Conservation (phyloP, 2,113 vertebrate genomes). For the Bolborhynchus lineola region DNA sequence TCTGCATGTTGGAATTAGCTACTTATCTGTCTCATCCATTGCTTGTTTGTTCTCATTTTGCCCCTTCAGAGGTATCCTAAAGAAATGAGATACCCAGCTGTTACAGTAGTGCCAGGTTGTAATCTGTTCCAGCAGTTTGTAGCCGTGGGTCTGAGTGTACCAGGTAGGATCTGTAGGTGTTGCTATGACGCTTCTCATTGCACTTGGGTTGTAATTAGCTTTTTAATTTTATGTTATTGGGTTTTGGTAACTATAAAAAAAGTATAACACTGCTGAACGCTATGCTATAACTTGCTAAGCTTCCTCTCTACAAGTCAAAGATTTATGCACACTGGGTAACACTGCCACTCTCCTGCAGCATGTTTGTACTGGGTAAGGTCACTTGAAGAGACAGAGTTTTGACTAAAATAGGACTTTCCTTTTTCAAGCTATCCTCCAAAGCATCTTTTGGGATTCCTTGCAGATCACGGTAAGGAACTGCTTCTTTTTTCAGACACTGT, state of each 20-base stretch:
- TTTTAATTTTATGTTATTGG: not conserved
- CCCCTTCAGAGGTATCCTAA: constrained; percentile 16
- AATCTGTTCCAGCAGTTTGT: constrained; percentile 1
- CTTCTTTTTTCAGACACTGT: not conserved
- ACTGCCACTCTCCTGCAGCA: not conserved
- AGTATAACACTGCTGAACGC: not conserved
- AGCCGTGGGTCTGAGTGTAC: not conserved
- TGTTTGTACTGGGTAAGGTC: not conserved
- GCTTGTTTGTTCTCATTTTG: constrained; percentile 38
- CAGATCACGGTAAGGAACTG: not conserved
- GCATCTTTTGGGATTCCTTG: not conserved
- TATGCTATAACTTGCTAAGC: not conserved
- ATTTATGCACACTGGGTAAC: not conserved
- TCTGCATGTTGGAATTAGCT: constrained; percentile 3
- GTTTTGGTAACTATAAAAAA: not conserved
- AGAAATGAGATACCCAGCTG: constrained; percentile 37
- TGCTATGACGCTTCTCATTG: not conserved
- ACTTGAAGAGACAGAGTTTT: not conserved
- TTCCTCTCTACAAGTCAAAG: not conserved
- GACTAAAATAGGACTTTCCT: not conserved
- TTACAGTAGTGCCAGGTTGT: not conserved
- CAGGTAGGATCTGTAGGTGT: not conserved
- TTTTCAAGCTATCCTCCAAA: not conserved
- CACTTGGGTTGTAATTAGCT: not conserved
- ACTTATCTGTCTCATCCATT: constrained; percentile 20